These are phyloP conservation scores for Microdon myrmicae DNA, from an alignment of 2,888 invertebrate species.

Conservation along the genomic window DNA sequence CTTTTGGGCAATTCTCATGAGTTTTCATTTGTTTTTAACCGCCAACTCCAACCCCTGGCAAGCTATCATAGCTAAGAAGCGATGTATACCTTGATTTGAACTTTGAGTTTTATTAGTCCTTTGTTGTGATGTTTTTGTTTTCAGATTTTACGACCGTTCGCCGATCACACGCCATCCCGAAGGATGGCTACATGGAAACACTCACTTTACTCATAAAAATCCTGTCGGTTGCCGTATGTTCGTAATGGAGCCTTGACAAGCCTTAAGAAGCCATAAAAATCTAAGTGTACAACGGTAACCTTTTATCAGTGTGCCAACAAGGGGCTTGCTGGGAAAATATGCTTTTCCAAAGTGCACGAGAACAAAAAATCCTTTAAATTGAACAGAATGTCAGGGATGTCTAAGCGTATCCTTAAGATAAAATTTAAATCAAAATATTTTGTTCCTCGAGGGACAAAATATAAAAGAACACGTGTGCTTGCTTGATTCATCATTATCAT, in stretches of 20 bases:
- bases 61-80: neutral
- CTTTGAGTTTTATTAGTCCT: conserved; percentile 46
- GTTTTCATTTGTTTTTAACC: conserved; percentile 45
- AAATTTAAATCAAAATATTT: too few species aligned
- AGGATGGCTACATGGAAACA: conserved; percentile 49
- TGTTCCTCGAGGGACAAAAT: too few species aligned
- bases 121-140: too few species aligned
- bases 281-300: conserved; percentile 43
- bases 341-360: too few species aligned
- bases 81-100: conserved; percentile 50
- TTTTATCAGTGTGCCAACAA: conserved; percentile 35
- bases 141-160: conserved; percentile 38
- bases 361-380: too few species aligned
- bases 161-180: conserved; percentile 34
- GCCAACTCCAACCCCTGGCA: neutral
- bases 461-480: too few species aligned
- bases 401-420: too few species aligned
- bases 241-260: conserved; percentile 51
- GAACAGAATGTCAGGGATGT: too few species aligned
- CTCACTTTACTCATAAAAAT: conserved; percentile 47
- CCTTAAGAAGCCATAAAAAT: conserved; percentile 49
- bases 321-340: neutral
- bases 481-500: conserved; percentile 16
- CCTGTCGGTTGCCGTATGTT: conserved; percentile 36
- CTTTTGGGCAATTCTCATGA: conserved; percentile 47